Conservation (phyloP, 2,113 vertebrate species). For the Channa argus region DNA sequence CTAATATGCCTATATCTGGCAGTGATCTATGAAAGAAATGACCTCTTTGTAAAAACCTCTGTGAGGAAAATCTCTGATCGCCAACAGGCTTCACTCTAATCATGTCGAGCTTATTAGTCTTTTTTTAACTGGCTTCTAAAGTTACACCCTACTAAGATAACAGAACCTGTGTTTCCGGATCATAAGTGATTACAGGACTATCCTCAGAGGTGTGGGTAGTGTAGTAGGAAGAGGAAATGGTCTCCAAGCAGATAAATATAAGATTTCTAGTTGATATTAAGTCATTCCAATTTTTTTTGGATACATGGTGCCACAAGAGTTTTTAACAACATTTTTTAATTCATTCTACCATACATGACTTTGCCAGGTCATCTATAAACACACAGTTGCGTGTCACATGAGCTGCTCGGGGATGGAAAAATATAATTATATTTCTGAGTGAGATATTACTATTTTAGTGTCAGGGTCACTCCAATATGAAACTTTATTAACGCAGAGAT, state of each 20-base stretch:
- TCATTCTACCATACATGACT: no score
- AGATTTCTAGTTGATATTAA: no score
- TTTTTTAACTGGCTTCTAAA: neutral
- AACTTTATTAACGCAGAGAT: neutral
- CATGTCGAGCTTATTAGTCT: slow-evolving; percentile 24
- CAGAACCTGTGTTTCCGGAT: neutral
- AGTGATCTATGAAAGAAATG: slow-evolving; percentile 9
- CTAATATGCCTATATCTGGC: neutral
- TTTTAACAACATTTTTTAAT: no score
- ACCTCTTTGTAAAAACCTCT: neutral
- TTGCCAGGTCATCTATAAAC: no score
- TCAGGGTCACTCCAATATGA: slow-evolving; percentile 1
- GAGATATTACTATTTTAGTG: neutral
- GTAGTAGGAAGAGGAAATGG: no score
- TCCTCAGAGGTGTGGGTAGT: neutral
- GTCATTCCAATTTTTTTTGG: neutral
- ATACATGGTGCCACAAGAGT: no score
- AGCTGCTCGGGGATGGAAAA: neutral
- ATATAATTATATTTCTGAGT: neutral
- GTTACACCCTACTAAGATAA: slow-evolving; percentile 15
- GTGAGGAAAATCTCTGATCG: neutral
- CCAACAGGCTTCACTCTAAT: slow-evolving; percentile 3
- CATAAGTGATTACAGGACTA: neutral
- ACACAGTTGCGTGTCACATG: no score
- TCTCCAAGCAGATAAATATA: no score